Evolutionary conservation across 53 echinoderm and acorn worm species (phyloP).

Genomic region (Paelopatides confundens): DNA sequence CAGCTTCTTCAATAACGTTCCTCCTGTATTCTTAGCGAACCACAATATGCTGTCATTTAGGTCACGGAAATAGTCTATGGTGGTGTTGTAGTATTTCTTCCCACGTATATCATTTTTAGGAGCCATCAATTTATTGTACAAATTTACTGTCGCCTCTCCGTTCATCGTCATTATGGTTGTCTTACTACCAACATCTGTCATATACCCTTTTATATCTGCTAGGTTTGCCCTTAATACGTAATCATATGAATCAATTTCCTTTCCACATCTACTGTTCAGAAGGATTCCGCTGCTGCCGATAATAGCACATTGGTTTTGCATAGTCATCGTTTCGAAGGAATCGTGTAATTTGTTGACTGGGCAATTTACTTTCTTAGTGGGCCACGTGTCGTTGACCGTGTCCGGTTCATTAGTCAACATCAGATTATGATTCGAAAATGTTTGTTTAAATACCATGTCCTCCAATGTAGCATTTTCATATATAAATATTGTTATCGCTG

Average conservation of each 20-base stretch:
- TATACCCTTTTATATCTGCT: not conserved
- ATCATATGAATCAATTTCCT: not conserved
- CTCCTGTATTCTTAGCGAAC: not conserved
- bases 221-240: not conserved
- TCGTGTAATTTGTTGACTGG: not conserved
- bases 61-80: not conserved
- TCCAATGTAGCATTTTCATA: no score
- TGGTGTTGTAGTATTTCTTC: not conserved
- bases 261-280: no score
- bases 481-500: no score
- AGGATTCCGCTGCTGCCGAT: constrained; percentile 17
- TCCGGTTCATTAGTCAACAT: not conserved
- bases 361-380: not conserved
- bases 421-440: not conserved
- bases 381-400: not conserved
- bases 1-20: not conserved
- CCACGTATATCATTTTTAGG: not conserved
- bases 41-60: constrained; percentile 9
- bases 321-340: not conserved
- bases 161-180: constrained; percentile 3
- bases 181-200: not conserved
- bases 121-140: not conserved
- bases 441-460: not conserved
- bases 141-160: not conserved
- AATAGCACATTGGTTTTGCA: not conserved